Percentiles rank a stretch among this genome's conserved stretches.
Evolutionary conservation across 2,797 vertebrate genomes (phyloP).

Genomic region (Cuniculus paca): DNA sequence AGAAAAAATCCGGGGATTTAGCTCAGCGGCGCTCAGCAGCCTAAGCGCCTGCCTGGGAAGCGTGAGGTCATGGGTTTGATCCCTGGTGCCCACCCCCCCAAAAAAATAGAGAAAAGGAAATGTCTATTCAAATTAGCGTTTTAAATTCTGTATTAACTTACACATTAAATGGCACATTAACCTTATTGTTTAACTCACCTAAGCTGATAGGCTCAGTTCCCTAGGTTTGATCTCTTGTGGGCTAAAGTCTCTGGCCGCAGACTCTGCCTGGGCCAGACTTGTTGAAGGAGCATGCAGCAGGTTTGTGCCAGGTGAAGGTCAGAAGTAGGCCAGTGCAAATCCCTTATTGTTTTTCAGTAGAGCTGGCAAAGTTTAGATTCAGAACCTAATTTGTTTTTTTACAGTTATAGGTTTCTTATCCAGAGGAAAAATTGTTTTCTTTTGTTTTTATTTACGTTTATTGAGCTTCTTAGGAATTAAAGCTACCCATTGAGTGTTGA

Average conservation of each 20-base stretch:
- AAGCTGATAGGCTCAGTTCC: background rate
- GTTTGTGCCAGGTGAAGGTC: background rate
- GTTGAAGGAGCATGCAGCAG: background rate
- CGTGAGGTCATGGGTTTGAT: no score
- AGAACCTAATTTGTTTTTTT: background rate
- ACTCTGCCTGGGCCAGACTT: background rate
- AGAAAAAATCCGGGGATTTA: no score
- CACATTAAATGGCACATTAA: background rate
- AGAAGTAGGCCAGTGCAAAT: background rate
- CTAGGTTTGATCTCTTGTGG: background rate
- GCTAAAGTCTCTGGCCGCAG: background rate
- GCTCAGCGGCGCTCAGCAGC: no score
- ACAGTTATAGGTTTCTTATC: background rate
- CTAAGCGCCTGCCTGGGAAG: no score
- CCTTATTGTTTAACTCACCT: background rate
- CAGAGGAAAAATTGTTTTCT: background rate
- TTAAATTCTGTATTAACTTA: background rate
- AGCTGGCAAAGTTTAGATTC: background rate
- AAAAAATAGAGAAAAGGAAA: background rate
- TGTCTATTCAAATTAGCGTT: conserved; percentile 1
- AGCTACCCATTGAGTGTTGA: background rate
- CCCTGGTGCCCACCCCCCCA: no score
- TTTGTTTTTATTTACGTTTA: background rate
- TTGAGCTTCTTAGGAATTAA: conserved; percentile 43
- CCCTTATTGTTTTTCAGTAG: background rate